Evolutionary conservation across 2,888 invertebrate genomes (phyloP), one percentile per base, ranked within the genome.

Genomic region (Actias luna): DNA sequence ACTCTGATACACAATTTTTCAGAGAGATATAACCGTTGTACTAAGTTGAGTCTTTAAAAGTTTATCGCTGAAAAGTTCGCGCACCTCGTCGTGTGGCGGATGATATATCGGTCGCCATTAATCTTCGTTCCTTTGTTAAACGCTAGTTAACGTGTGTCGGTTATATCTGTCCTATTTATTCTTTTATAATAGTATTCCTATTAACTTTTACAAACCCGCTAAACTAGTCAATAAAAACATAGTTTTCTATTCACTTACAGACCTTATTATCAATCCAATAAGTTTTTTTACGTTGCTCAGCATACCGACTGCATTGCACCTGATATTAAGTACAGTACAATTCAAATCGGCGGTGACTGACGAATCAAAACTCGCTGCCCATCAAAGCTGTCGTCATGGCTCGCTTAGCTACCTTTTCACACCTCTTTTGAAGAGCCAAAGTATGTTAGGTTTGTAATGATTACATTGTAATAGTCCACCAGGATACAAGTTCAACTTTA

Each of bases 31-130:
- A 87, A 78, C 78, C 80, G 77, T 77, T 76, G 77, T 74, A 78
- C 77, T 79, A 83, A 89, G 82, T 87, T 83, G 85, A 91, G 90
- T 92, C 89, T 90, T 92, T 92, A 91, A 92, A 92, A 92, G 89
- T 92, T 91, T 89, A 92, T 91, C 91, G 82, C 76, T 77, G 78
- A 83, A 88, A 73, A 88, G 85, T 89, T 88, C 75, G 88, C 86
- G 81, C 85, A 89, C 89, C 88, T 86, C 82, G 79, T 74, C 77
- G 80, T 78, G 63, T 55, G 29, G 29, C 65, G 64, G 68, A 87
- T 92, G 91, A 90, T 88, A 84, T 88, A 90, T 89, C 88, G 85
- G 78, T 63, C 69, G 65, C 78, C 90, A 91, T 91, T 90, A 85
- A 87, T 90, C 91, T 90, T 88, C 77, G 77, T 76, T 69, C 67